Evolutionary conservation across 2,888 invertebrate species (phyloP).

Genomic region (Amiota communis): DNA sequence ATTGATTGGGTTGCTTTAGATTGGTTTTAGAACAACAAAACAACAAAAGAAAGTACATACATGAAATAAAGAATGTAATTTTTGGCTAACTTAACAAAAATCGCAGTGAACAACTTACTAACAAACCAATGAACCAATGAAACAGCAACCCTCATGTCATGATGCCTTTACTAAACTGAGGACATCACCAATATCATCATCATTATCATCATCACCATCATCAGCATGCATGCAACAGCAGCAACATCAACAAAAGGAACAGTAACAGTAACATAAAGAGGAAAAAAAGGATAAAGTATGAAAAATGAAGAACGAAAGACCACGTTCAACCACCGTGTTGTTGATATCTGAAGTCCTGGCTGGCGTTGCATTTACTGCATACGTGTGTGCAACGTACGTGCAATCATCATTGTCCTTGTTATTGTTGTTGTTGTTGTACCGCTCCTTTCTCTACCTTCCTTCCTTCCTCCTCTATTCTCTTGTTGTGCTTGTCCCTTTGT

Average conservation of each 20-base stretch:
- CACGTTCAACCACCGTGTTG: too few species aligned
- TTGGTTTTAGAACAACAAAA: neutral
- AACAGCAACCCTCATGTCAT: constrained; percentile 42
- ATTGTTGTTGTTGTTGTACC: constrained; percentile 8
- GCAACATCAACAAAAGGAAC: constrained; percentile 38
- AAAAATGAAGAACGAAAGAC: too few species aligned
- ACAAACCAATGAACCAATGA: neutral
- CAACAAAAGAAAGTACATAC: neutral
- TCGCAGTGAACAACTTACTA: neutral
- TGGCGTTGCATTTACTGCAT: constrained; percentile 12
- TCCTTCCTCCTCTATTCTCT: neutral
- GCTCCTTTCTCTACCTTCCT: too few species aligned
- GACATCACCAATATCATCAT: constrained; percentile 14
- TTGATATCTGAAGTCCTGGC: constrained; percentile 8
- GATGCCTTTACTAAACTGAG: too few species aligned
- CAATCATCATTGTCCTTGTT: neutral
- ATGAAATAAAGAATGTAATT: neutral
- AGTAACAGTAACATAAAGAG: constrained; percentile 49
- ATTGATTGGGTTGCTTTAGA: too few species aligned
- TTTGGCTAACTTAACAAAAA: constrained; percentile 19
- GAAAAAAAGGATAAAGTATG: too few species aligned
- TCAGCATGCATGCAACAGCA: constrained; percentile 22
- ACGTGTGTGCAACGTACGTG: constrained; percentile 1
- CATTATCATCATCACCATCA: neutral
- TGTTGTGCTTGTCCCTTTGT: constrained; percentile 9